Evolutionary conservation across 2,113 vertebrate species (phyloP), one percentile per base, ranked within the genome.

Genomic region (Cichladusa arquata): DNA sequence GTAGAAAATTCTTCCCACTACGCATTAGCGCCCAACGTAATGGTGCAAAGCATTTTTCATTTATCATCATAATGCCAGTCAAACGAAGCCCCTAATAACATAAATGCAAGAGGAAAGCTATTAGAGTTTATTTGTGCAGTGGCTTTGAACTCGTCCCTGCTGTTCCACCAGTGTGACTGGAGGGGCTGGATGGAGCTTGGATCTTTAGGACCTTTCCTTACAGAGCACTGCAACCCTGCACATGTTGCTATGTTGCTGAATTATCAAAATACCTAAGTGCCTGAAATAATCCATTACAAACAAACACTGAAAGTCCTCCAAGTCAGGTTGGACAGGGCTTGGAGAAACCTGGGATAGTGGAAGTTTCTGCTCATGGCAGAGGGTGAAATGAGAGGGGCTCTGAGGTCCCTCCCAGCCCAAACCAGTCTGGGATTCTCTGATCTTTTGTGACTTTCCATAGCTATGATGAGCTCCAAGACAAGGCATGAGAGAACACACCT

Each of bases 21-120:
- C 93, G 96, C 96, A 93, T 97, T 98, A 97, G 93, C 70, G 56
- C 96, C 96, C 88, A 58, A 93, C 79, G 97, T 98, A 98, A 98
- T 97, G 97, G 96, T 94, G 97, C 96, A 96, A 90, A 97, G 95
- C 97, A 83, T 93, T 97, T 96, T 97, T 95, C 97, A 98, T 98
- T 98, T 97, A 97, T 98, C 98, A 98, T 97, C 97, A 97, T 97
- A 95, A 97, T 80, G 88, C 95, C 97, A 95, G 97, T 97, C 97
- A 98, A 97, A 98, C 76, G 92, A 97, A 96, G 74, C 95, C 90
- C 93, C 96, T 97, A 97, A 97, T 97, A 97, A 96, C 62, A 74
- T 96, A 96, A 97, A 97, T 93, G 82, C 92, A 96, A 92, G 86
- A 95, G 88, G 92, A 97, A 97, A 97, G 96, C 93, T 95, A 97